phyloP scores from a whole-genome alignment of 2,113 vertebrate species.

The Oenanthe melanoleuca region DNA sequence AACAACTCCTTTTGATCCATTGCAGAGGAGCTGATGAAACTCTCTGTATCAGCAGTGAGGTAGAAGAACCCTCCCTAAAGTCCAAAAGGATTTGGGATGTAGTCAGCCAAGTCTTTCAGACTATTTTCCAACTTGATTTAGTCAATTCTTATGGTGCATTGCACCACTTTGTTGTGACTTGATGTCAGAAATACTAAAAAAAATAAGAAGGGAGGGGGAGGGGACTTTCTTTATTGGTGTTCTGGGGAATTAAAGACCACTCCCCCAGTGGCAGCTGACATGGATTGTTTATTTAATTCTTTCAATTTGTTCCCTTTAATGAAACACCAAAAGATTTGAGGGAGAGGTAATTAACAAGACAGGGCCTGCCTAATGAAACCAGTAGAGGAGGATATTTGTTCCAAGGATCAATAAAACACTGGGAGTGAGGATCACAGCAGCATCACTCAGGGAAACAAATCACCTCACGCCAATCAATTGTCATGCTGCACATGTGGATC shows the following conservation, averaged over 20 bases:
- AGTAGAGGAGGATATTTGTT: constrained; percentile 78
- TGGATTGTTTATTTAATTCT: constrained; percentile 84
- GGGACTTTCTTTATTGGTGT: not conserved
- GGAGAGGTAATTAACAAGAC: constrained; percentile 89
- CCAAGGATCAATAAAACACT: constrained; percentile 82
- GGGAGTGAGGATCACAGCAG: constrained; percentile 73
- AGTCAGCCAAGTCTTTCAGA: constrained; percentile 53
- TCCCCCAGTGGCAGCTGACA: constrained; percentile 45
- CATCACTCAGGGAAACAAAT: constrained; percentile 80
- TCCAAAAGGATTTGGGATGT: constrained; percentile 58
- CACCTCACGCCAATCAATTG: constrained; percentile 72
- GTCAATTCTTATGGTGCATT: constrained; percentile 36
- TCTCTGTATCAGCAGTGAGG: not conserved
- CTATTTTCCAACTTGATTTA: constrained; percentile 59
- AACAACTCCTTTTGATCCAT: not conserved
- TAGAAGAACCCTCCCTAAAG: constrained; percentile 42
- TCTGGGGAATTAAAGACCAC: constrained; percentile 43
- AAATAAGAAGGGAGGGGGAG: accelerated
- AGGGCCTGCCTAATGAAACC: constrained; percentile 82
- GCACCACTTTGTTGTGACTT: constrained; percentile 30
- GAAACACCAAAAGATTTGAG: constrained; percentile 89
- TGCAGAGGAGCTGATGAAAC: constrained; percentile 22
- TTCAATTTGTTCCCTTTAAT: constrained; percentile 90
- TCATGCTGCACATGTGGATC: constrained; percentile 74
- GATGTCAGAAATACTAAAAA: not conserved